Conservation (phyloP, 2,888 invertebrate species). For the Ophion ventricosus region DNA sequence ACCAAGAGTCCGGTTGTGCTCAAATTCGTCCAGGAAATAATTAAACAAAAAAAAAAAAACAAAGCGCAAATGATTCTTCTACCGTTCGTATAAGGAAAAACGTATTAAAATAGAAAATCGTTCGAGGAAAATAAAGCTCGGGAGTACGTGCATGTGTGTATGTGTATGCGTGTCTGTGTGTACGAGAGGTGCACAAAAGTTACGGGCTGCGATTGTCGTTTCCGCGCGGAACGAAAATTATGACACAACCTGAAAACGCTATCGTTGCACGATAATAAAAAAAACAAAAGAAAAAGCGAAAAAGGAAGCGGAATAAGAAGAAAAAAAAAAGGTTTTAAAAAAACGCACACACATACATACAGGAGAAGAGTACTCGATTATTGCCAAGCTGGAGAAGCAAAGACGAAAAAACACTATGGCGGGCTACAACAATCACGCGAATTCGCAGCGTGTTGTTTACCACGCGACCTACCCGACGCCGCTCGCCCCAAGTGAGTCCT, state of each 20-base stretch:
- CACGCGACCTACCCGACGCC: slow-evolving; percentile 83
- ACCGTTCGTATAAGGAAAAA: slow-evolving; percentile 26
- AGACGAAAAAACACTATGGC: slow-evolving; percentile 75
- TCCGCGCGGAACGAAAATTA: slow-evolving; percentile 31
- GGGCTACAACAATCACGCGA: slow-evolving; percentile 82
- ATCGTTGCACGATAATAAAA: slow-evolving; percentile 16
- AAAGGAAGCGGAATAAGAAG: slow-evolving; percentile 13
- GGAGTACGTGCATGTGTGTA: slow-evolving; percentile 20
- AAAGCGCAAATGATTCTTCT: slow-evolving; percentile 53
- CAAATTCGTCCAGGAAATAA: slow-evolving; percentile 63
- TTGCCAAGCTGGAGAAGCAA: slow-evolving; percentile 65
- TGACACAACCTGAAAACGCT: slow-evolving; percentile 20
- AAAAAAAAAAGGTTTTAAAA: slow-evolving; percentile 18
- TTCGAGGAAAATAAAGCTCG: slow-evolving; percentile 15
- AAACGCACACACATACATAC: slow-evolving; percentile 32
- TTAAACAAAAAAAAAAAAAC: slow-evolving; percentile 9
- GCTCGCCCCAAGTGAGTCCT: slow-evolving; percentile 82
- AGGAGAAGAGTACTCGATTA: slow-evolving; percentile 64
- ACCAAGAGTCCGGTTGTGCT: slow-evolving; percentile 53
- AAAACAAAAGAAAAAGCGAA: not conserved
- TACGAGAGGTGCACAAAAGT: slow-evolving; percentile 19
- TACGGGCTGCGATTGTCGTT: slow-evolving; percentile 28
- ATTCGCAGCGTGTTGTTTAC: slow-evolving; percentile 82
- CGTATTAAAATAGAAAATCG: slow-evolving; percentile 15
- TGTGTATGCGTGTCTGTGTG: slow-evolving; percentile 30